A percentile compares a stretch with the other conserved stretches of the same genome.
These are phyloP conservation scores for Perca schrenkii DNA, from an alignment of 2,113 vertebrate species.

Conservation along the genomic window DNA sequence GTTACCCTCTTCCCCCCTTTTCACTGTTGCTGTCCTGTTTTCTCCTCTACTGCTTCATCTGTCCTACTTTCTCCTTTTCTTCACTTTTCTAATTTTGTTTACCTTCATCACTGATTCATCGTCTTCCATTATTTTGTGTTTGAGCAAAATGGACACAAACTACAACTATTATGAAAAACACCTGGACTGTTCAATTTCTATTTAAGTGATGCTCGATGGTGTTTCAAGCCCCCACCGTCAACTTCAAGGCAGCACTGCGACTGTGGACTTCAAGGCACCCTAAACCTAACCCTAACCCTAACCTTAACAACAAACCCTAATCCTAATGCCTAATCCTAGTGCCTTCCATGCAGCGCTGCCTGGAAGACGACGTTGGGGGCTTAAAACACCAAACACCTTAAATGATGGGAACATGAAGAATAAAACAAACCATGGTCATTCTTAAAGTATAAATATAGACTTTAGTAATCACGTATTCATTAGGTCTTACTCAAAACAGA, in stretches of 20 bases:
- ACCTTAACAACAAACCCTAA: no score
- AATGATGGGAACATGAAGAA: neutral
- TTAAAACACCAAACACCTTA: neutral
- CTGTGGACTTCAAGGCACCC: no score
- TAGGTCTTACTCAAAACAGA: neutral
- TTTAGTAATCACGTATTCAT: constrained; percentile 3
- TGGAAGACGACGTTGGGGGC: no score
- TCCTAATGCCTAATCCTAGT: no score
- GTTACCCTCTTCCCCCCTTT: constrained; percentile 1
- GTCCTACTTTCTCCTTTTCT: neutral
- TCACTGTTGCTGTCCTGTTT: neutral
- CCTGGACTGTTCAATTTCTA: constrained; percentile 8
- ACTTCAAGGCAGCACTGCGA: no score
- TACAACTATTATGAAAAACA: constrained; percentile 15
- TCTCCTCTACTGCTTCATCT: neutral
- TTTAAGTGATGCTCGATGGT: neutral
- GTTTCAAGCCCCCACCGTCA: no score
- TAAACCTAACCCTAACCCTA: no score
- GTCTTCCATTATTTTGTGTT: neutral
- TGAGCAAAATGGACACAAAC: constrained; percentile 21
- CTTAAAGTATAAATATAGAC: neutral
- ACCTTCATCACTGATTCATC: neutral
- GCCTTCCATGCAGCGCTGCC: no score
- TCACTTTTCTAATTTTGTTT: constrained; percentile 5
- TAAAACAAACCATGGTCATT: neutral